Evolutionary conservation across 1,140 invertebrate genomes (phyloP), one percentile per base, ranked within the genome.

Genomic region (Gonatopus flavifemur): DNA sequence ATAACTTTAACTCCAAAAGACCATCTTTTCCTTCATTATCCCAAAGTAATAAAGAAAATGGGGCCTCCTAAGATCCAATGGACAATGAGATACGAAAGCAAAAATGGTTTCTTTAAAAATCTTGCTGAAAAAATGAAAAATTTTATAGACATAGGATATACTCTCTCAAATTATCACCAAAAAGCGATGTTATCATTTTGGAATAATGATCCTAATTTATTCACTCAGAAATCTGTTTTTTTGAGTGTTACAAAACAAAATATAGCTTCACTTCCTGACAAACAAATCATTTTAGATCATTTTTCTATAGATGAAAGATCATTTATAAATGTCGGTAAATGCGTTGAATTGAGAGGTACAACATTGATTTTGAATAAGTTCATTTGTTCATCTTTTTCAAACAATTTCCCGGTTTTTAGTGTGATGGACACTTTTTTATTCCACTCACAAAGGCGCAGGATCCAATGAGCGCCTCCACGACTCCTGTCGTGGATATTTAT

Each of bases 1-100:
- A 43, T 44, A 4, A n/a, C 44, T 44, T 48, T 56, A 43, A 22
- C 12, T 7, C 25, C n/a, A n/a, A n/a, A n/a, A n/a, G n/a, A n/a
- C n/a, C n/a, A n/a, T n/a, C n/a, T n/a, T n/a, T n/a, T n/a, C 25
- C 6, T 28, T 6, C 25, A 28, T 28, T 28, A 28, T 28, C 25
- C 25, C 6, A 28, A 7, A 12, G 25, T 28, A 12, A 28, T 28
- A 28, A 7, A 6, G 12, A 28, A 28, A 28, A 28, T 28, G 25
- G 25, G 25, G 6, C 25, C 25, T 12, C 25, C 25, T 7, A 28
- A 12, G 12, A 12, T 12, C 6, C 12, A 28, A n/a, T n/a, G n/a
- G n/a, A n/a, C n/a, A n/a, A n/a, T n/a, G n/a, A n/a, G n/a, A n/a
- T n/a, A n/a, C n/a, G n/a, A n/a, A n/a, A n/a, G n/a, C n/a, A n/a